These are phyloP conservation scores for Porites divaricata DNA, from an alignment of 92 coral and sea anemone genomes.

Conservation along the genomic window DNA sequence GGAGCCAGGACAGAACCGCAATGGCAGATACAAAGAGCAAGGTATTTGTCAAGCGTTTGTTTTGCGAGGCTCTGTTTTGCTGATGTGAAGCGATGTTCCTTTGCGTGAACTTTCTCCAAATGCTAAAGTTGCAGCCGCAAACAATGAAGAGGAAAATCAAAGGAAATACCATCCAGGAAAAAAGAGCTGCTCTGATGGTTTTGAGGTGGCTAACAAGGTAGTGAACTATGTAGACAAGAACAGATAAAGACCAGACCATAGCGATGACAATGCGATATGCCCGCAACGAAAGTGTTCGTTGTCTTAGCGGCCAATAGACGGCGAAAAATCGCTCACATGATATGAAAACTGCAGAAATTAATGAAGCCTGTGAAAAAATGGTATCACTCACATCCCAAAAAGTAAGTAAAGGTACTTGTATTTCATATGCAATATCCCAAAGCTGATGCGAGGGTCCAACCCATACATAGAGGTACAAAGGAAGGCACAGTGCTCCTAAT, in stretches of 20 bases:
- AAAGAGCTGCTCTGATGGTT: too few relatives aligned
- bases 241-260: not conserved
- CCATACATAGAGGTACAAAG: not conserved
- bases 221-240: not conserved
- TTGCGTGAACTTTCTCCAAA: too few relatives aligned
- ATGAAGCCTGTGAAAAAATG: not conserved
- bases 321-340: not conserved
- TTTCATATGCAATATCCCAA: not conserved
- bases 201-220: not conserved
- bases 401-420: not conserved
- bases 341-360: not conserved
- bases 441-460: not conserved
- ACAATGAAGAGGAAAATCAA: too few relatives aligned
- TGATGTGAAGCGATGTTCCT: too few relatives aligned
- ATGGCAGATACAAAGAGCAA: too few relatives aligned
- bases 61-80: too few relatives aligned
- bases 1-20: too few relatives aligned
- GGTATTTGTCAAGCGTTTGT: too few relatives aligned
- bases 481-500: conserved; percentile 1
- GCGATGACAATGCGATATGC: not conserved
- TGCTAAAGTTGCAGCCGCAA: too few relatives aligned
- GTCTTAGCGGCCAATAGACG: conserved; percentile 7
- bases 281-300: not conserved
- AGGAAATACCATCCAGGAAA: too few relatives aligned
- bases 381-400: not conserved